Base-by-base conservation (phyloP, 2,113 vertebrate genomes). In the Terrapene triunguis region DNA sequence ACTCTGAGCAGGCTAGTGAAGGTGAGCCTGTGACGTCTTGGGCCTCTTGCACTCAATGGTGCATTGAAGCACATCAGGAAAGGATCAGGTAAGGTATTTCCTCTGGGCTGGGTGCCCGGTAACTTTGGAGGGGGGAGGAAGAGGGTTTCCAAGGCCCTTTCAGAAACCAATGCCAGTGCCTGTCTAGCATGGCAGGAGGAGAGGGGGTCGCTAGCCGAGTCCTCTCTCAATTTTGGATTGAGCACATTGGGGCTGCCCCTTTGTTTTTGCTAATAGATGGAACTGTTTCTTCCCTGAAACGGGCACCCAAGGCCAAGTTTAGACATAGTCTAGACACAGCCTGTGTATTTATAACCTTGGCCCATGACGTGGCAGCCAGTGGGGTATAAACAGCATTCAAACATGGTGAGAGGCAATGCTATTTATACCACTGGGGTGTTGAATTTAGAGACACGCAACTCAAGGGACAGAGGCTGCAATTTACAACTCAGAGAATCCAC, bases 291-390 rank as follows among this genome's bases (percentile, higher is more conserved):
- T 38, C 82, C 62, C 54, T n/a, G 72, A 85, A 57, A 53, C 85
- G 90, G 89, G 89, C 72, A 59, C 95, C 87, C 92, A 74, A 2
- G 11, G 94, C 94, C 95, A 97, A 95, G 94, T 97, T 96, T 92
- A 94, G 96, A 90, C 29, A 11, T 92, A 92, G 97, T 97, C 97
- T 98, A 98, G 97, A 98, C 96, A 0, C 94, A 84, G 89, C 38
- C 22, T 53, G 97, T 42, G 1, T 97, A 98, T 97, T 98, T 97
- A 97, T 97, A 98, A 87, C 92, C 95, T 13, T 82, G 93, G 93
- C 95, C 85, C 94, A 90, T 8, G 85, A 84, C 1, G 27, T 84
- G 93, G 91, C 95, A 96, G 94, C 80, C 94, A 90, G 92, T 95
- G 97, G 94, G 97, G 94, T 92, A 89, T 92, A 96, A 97, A 97